These are phyloP conservation scores for Drosophila paranaensis DNA, from an alignment of 2,888 invertebrate species.

Conservation along the genomic window DNA sequence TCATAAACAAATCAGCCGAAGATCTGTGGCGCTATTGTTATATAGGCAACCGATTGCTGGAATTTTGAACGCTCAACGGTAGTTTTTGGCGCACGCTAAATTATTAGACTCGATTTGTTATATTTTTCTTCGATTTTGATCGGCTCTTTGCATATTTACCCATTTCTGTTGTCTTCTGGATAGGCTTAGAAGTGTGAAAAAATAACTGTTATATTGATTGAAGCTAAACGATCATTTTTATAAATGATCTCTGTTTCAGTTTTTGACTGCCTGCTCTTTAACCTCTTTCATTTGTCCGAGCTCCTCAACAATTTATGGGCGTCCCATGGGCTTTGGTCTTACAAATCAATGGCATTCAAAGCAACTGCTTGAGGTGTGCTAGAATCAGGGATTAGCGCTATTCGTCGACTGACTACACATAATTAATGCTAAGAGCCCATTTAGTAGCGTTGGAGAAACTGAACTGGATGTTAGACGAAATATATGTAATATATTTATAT, in stretches of 20 bases:
- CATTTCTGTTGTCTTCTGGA: constrained; percentile 15
- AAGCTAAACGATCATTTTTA: constrained; percentile 35
- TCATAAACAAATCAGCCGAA: constrained; percentile 60
- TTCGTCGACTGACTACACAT: not conserved
- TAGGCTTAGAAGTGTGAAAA: constrained; percentile 71
- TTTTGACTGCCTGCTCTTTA: constrained; percentile 8
- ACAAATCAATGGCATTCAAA: constrained; percentile 15
- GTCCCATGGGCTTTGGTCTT: constrained; percentile 18
- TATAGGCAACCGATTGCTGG: constrained; percentile 15
- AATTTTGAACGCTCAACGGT: constrained; percentile 54
- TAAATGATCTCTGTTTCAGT: constrained; percentile 33
- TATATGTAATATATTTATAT: too few species aligned
- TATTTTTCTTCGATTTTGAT: constrained; percentile 36
- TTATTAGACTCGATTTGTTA: constrained; percentile 72
- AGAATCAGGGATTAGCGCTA: not conserved
- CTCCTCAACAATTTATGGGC: constrained; percentile 29
- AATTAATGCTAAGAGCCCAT: constrained; percentile 16
- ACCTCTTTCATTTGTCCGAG: constrained; percentile 15
- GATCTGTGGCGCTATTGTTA: constrained; percentile 56
- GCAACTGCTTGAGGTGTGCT: not conserved
- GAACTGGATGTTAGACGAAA: not conserved
- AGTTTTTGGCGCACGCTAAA: constrained; percentile 78
- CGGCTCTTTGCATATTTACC: constrained; percentile 35
- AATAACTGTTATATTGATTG: constrained; percentile 61
- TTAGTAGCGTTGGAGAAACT: constrained; percentile 6